A percentile compares a stretch with the other conserved stretches of the same genome.
Conservation (phyloP, 2,797 vertebrate species). For the Emydoidea blandingii region DNA sequence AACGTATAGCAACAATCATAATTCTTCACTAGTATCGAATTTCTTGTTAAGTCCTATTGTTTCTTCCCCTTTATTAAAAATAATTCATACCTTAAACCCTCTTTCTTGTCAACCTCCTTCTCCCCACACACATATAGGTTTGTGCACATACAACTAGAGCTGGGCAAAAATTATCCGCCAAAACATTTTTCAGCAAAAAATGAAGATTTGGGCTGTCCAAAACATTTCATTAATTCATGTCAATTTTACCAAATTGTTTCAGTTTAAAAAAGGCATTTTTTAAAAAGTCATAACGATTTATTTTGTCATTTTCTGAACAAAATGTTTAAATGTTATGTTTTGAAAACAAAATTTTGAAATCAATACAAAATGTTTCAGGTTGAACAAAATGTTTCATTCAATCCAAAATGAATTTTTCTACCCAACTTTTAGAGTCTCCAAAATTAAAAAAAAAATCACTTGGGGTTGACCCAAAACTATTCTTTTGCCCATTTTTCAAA, state of each 20-base stretch:
- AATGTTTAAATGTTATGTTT: background rate
- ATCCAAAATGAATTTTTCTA: background rate
- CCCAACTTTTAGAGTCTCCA: background rate
- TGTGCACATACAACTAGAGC: background rate
- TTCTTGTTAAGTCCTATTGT: background rate
- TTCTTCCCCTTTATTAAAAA: constrained; percentile 3
- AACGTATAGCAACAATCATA: background rate
- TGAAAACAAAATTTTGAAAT: background rate
- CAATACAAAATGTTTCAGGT: background rate
- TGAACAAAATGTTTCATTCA: background rate
- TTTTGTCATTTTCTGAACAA: background rate
- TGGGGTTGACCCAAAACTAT: background rate
- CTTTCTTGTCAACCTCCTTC: background rate
- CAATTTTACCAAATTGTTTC: background rate
- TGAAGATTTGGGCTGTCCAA: background rate
- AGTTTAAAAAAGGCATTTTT: background rate
- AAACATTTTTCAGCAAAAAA: background rate
- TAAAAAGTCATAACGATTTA: background rate
- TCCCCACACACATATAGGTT: background rate
- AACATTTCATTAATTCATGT: background rate
- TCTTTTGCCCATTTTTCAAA: background rate
- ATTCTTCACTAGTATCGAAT: background rate
- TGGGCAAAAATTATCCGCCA: background rate
- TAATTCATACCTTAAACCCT: background rate
- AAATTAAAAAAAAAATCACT: background rate